Percentiles rank a stretch among this genome's conserved stretches.
Evolutionary conservation across 1,140 invertebrate species (phyloP).

Genomic region (Meloidogyne floridensis): DNA sequence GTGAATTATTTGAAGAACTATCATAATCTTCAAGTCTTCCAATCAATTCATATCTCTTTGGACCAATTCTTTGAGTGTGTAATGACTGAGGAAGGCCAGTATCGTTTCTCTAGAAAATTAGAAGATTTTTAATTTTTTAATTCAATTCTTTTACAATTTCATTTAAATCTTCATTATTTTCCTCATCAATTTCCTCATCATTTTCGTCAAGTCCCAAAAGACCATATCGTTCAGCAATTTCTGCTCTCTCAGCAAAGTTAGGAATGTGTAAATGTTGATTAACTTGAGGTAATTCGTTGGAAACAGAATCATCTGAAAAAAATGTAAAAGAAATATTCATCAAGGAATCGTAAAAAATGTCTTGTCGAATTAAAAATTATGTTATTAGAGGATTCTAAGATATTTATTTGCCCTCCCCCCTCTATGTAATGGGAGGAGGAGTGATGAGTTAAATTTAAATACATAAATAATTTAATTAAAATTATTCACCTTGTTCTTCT

Average conservation of each 20-base stretch:
- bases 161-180: background rate
- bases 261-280: background rate
- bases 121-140: background rate
- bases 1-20: slow-evolving; percentile 15
- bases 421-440: no score
- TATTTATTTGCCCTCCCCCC: no score
- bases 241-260: slow-evolving; percentile 2
- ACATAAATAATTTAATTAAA: background rate
- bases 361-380: no score
- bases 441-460: no score
- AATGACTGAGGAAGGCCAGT: slow-evolving; percentile 4
- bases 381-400: no score
- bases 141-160: background rate
- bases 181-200: background rate
- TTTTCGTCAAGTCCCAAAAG: slow-evolving; percentile 15
- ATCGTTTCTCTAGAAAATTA: background rate
- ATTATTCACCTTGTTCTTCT: background rate
- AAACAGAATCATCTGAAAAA: background rate
- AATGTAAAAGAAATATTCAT: no score
- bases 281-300: background rate
- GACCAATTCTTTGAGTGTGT: background rate
- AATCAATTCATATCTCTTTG: slow-evolving; percentile 4
- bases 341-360: no score
- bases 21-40: slow-evolving; percentile 7
- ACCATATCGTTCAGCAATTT: slow-evolving; percentile 22